phyloP scores from a whole-genome alignment of 2,888 invertebrate species.

The Helicoverpa assulta region DNA sequence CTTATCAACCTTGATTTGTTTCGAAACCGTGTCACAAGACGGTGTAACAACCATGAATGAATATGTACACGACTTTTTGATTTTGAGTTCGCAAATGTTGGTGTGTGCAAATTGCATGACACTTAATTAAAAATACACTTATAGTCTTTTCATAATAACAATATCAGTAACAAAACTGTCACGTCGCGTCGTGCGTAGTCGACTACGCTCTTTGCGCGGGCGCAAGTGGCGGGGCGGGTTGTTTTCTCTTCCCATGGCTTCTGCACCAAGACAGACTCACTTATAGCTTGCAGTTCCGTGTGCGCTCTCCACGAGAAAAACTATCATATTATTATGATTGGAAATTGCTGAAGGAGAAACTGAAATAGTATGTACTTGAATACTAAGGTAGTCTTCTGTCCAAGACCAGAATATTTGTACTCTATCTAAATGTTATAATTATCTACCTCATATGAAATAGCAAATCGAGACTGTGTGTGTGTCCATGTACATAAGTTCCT shows the following conservation, averaged over 20 bases:
- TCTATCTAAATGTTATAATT: not conserved
- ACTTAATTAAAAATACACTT: not conserved
- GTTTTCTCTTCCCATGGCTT: constrained; percentile 83
- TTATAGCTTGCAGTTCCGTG: constrained; percentile 54
- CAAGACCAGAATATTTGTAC: not conserved
- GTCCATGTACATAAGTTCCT: too few species aligned
- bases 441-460: too few species aligned
- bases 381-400: too few species aligned
- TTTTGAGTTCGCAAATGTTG: too few species aligned
- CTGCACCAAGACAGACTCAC: constrained; percentile 64
- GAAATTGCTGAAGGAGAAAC: not conserved
- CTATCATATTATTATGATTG: not conserved
- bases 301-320: constrained; percentile 22
- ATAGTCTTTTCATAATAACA: not conserved
- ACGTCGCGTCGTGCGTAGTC: constrained; percentile 22
- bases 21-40: constrained; percentile 73
- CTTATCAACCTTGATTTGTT: constrained; percentile 82
- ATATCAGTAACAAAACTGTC: constrained; percentile 9
- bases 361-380: not conserved
- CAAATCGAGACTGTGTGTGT: too few species aligned
- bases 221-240: constrained; percentile 54
- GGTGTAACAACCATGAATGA: constrained; percentile 53
- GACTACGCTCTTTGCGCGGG: constrained; percentile 47
- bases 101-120: too few species aligned
- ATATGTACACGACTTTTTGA: not conserved